These are phyloP conservation scores for Podarcis cretensis DNA, from an alignment of 2,113 vertebrate genomes.

Conservation along the genomic window DNA sequence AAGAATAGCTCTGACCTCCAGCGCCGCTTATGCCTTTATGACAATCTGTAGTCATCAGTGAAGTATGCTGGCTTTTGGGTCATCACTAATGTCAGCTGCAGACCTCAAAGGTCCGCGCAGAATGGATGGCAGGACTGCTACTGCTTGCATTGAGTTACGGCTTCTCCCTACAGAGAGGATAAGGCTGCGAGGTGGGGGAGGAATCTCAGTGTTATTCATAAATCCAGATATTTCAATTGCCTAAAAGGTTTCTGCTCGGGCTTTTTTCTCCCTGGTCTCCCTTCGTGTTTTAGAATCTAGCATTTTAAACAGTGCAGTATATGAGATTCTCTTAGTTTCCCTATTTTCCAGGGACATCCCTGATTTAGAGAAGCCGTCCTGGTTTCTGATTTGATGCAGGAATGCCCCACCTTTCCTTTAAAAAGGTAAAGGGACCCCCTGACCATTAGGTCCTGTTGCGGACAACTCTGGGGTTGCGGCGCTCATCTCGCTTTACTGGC, in stretches of 20 bases:
- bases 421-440: too few species aligned
- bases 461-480: too few species aligned
- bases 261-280: neutral
- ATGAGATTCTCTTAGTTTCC: too few species aligned
- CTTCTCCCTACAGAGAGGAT: neutral
- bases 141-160: neutral
- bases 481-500: too few species aligned
- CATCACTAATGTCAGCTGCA: slow-evolving; percentile 16
- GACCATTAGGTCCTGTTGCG: too few species aligned
- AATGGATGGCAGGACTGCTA: slow-evolving; percentile 2
- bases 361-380: too few species aligned
- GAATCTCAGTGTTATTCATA: neutral
- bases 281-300: neutral
- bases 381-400: too few species aligned
- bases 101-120: slow-evolving; percentile 16
- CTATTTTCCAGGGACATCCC: too few species aligned
- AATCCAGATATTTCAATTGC: slow-evolving; percentile 19
- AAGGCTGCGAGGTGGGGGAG: too few species aligned
- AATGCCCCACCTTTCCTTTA: too few species aligned
- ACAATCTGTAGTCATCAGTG: slow-evolving; percentile 22
- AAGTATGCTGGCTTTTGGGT: slow-evolving; percentile 24
- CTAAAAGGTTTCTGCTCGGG: neutral
- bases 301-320: too few species aligned
- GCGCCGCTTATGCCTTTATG: slow-evolving; percentile 29
- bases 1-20: slow-evolving; percentile 29